Conservation (phyloP, 2,888 invertebrate genomes). For the Xylophagus ater region DNA sequence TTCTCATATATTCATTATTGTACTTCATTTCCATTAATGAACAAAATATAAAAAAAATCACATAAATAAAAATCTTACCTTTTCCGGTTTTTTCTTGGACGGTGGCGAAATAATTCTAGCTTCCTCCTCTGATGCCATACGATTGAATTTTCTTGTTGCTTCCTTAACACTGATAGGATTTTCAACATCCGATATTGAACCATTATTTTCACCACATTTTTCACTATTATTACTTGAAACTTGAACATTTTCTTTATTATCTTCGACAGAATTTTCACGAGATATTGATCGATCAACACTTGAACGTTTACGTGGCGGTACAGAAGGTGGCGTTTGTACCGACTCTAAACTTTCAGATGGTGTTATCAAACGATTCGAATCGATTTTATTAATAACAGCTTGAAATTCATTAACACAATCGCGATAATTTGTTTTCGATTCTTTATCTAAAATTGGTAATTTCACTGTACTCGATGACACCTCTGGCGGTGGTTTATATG, state of each 20-base stretch:
- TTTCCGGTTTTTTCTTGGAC: constrained; percentile 46
- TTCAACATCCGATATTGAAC: constrained; percentile 36
- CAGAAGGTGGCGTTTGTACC: constrained; percentile 37
- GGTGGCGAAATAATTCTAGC: constrained; percentile 44
- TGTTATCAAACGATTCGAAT: constrained; percentile 20
- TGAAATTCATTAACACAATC: constrained; percentile 36
- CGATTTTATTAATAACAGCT: constrained; percentile 28
- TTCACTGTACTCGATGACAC: constrained; percentile 33
- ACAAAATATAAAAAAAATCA: too few relatives aligned
- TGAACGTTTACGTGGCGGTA: constrained; percentile 45
- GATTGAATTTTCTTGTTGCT: constrained; percentile 83
- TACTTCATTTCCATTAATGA: too few relatives aligned
- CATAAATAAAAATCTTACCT: too few relatives aligned
- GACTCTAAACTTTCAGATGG: not conserved
- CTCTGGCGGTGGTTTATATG: constrained; percentile 45
- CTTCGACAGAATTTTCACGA: constrained; percentile 41
- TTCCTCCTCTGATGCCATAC: constrained; percentile 73
- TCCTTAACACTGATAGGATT: constrained; percentile 81
- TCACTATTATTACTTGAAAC: constrained; percentile 8
- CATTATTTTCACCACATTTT: constrained; percentile 1
- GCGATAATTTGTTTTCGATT: constrained; percentile 31
- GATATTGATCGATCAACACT: constrained; percentile 20
- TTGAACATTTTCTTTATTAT: constrained; percentile 30
- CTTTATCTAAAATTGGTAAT: constrained; percentile 22
- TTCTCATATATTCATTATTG: too few relatives aligned